phyloP scores from a whole-genome alignment of 2,888 invertebrate genomes.

The Athripsodes cinereus region DNA sequence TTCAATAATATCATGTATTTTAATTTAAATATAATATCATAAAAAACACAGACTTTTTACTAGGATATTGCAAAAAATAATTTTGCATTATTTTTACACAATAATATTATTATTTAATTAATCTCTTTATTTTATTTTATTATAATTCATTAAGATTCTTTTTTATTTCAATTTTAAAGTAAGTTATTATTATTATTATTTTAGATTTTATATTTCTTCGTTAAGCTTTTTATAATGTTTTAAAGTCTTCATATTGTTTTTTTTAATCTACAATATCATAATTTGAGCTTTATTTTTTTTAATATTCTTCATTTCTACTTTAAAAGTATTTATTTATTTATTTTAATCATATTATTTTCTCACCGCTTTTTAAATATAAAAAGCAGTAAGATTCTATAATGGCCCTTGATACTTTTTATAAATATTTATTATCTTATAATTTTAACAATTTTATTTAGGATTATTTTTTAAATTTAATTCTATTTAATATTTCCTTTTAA shows the following conservation, averaged over 20 bases:
- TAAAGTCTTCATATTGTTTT: background rate
- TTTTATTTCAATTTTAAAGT: slow-evolving; percentile 9
- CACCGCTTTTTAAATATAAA: too few species aligned
- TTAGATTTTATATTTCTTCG: background rate
- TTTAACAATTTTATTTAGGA: too few species aligned
- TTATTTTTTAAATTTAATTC: too few species aligned
- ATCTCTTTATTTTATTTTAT: slow-evolving; percentile 16
- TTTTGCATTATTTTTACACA: slow-evolving; percentile 22
- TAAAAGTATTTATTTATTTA: too few species aligned
- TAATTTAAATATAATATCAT: slow-evolving; percentile 13
- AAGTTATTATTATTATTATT: too few species aligned
- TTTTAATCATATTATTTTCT: too few species aligned
- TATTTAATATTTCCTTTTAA: too few species aligned
- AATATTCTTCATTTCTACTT: too few species aligned
- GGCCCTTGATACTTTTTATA: too few species aligned
- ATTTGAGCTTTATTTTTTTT: slow-evolving; percentile 1
- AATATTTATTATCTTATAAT: too few species aligned
- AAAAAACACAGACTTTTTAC: slow-evolving; percentile 28
- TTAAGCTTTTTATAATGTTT: background rate
- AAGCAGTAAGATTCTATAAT: too few species aligned
- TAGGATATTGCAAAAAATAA: slow-evolving; percentile 27
- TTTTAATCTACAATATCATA: background rate
- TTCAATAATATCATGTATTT: background rate
- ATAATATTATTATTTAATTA: slow-evolving; percentile 17
- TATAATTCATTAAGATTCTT: slow-evolving; percentile 13